phyloP scores from a whole-genome alignment of 2,113 vertebrate genomes.

The Arothron firmamentum region DNA sequence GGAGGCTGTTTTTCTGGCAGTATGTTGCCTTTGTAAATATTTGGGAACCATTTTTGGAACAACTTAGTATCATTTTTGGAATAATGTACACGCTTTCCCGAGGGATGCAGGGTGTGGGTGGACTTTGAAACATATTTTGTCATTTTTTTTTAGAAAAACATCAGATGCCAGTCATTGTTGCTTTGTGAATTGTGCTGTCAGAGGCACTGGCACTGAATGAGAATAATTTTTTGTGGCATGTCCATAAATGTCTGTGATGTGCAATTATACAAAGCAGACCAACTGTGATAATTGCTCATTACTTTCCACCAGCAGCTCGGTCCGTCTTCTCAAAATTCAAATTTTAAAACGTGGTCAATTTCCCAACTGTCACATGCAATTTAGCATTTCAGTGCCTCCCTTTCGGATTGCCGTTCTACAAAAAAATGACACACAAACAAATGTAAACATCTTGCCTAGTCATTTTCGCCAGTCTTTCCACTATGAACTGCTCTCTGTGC shows the following conservation, averaged over 20 bases:
- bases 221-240: neutral
- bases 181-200: neutral
- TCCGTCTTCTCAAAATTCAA: conserved; percentile 19
- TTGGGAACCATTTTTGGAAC: neutral
- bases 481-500: conserved; percentile 41
- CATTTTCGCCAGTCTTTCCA: conserved; percentile 16
- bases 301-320: conserved; percentile 21
- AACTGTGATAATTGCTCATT: conserved; percentile 34
- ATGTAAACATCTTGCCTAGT: conserved; percentile 18
- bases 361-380: conserved; percentile 54
- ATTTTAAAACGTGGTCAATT: conserved; percentile 27
- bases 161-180: too few relatives aligned
- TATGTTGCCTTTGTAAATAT: conserved; percentile 17
- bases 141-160: too few relatives aligned
- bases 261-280: conserved; percentile 27
- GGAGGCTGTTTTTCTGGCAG: neutral
- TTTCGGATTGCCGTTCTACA: conserved; percentile 32
- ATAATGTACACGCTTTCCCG: neutral
- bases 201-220: conserved; percentile 5
- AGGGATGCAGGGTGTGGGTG: too few relatives aligned
- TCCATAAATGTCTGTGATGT: conserved; percentile 9
- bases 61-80: neutral
- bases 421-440: neutral
- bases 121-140: too few relatives aligned
- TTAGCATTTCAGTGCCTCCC: conserved; percentile 47